A percentile compares a stretch with the other conserved stretches of the same genome.
Evolutionary conservation across 2,797 vertebrate genomes (phyloP).

Genomic region (Muscicapa comitata): DNA sequence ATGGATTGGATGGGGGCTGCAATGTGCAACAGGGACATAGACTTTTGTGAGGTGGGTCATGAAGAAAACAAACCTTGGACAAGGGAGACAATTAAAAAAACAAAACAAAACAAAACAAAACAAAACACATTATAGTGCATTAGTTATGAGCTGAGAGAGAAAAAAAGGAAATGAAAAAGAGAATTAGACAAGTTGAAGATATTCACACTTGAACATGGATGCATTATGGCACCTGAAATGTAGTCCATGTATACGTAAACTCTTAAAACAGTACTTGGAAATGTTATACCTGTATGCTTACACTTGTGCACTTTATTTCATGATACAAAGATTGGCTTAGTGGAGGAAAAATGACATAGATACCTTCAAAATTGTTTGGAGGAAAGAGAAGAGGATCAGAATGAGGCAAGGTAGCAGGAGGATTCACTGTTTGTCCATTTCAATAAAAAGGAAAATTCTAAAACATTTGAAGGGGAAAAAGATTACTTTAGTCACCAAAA

Average conservation of each 20-base stretch:
- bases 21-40: not conserved
- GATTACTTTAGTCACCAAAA: not conserved
- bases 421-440: not conserved
- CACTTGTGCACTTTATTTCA: not conserved
- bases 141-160: not conserved
- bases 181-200: not conserved
- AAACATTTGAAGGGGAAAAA: not conserved
- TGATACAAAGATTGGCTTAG: not conserved
- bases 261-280: not conserved
- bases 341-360: not conserved
- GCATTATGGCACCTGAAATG: not conserved
- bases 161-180: not conserved
- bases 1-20: not conserved
- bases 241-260: not conserved
- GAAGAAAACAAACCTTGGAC: not conserved
- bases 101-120: not conserved
- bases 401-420: not conserved
- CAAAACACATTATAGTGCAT: fast-evolving
- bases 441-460: not conserved
- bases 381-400: not conserved
- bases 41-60: not conserved
- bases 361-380: not conserved
- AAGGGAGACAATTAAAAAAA: not conserved
- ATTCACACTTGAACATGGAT: not conserved
- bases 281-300: not conserved